phyloP scores from a whole-genome alignment of 2,888 invertebrate genomes.

The Timema podura region DNA sequence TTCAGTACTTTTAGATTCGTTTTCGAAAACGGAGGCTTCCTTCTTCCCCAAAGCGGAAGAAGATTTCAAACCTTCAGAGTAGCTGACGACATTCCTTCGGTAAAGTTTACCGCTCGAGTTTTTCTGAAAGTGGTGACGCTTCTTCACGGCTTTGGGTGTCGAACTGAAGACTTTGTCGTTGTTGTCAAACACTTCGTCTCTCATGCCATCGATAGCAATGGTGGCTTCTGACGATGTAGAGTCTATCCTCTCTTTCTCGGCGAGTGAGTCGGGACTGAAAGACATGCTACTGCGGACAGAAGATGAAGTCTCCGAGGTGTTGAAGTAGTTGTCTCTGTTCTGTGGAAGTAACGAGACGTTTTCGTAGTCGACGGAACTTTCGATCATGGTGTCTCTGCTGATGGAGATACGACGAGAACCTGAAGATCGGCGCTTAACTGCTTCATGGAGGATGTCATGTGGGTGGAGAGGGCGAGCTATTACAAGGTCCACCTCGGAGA shows the following conservation, averaged over 20 bases:
- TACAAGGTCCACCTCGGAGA: conserved; percentile 62
- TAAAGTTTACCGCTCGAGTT: conserved; percentile 59
- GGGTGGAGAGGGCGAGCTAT: conserved; percentile 50
- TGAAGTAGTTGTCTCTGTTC: background rate
- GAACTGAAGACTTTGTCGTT: conserved; percentile 16
- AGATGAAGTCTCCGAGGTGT: conserved; percentile 8
- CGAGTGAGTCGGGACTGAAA: conserved; percentile 17
- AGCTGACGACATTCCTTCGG: conserved; percentile 55
- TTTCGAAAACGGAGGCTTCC: too few relatives aligned
- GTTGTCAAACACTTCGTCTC: background rate
- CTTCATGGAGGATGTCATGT: too few relatives aligned
- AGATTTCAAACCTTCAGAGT: conserved; percentile 44
- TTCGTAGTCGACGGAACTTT: conserved; percentile 69
- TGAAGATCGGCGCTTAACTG: conserved; percentile 41
- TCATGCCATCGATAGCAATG: too few relatives aligned
- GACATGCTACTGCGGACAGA: conserved; percentile 12
- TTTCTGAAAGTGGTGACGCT: conserved; percentile 58
- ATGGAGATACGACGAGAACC: conserved; percentile 38
- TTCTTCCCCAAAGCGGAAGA: too few relatives aligned
- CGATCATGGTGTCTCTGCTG: conserved; percentile 46
- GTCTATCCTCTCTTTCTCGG: conserved; percentile 23
- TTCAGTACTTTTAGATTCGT: too few relatives aligned
- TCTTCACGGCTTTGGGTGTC: conserved; percentile 42
- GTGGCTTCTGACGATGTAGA: background rate
- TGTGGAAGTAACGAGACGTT: conserved; percentile 44